A percentile compares a stretch with the other conserved stretches of the same genome.
phyloP scores from a whole-genome alignment of 53 echinoderm and acorn worm species.

The Crossaster papposus region DNA sequence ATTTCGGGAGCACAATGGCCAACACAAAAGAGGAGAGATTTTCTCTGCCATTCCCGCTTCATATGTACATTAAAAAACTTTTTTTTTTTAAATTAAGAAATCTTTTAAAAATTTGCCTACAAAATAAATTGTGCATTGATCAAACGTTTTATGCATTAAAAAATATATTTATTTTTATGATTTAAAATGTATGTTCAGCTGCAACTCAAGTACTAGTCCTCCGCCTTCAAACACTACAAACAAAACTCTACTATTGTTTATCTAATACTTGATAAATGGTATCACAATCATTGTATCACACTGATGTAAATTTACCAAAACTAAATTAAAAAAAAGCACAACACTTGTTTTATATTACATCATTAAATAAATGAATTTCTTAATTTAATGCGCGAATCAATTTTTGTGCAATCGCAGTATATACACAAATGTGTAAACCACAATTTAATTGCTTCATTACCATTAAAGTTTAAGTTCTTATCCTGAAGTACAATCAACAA shows the following conservation, averaged over 20 bases:
- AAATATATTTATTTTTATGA: too few relatives aligned
- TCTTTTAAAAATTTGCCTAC: too few relatives aligned
- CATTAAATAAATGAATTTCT: slow-evolving; percentile 7
- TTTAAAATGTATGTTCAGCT: too few relatives aligned
- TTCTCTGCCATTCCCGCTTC: too few relatives aligned
- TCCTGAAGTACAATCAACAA: neutral
- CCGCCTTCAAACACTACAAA: too few relatives aligned
- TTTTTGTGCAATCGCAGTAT: neutral
- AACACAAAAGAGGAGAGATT: too few relatives aligned
- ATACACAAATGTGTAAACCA: neutral
- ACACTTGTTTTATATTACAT: neutral
- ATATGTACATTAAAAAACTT: too few relatives aligned
- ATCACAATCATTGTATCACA: neutral
- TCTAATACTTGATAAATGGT: neutral
- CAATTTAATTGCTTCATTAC: neutral
- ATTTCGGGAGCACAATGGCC: too few relatives aligned
- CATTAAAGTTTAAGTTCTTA: neutral
- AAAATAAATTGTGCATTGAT: too few relatives aligned
- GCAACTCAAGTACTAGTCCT: too few relatives aligned
- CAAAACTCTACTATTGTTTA: neutral
- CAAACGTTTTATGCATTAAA: too few relatives aligned
- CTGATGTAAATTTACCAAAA: neutral
- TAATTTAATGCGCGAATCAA: neutral
- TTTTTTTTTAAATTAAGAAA: too few relatives aligned
- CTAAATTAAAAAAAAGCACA: neutral